These are phyloP conservation scores for Hypanus sabinus DNA, from an alignment of 2,113 vertebrate species.

Conservation along the genomic window DNA sequence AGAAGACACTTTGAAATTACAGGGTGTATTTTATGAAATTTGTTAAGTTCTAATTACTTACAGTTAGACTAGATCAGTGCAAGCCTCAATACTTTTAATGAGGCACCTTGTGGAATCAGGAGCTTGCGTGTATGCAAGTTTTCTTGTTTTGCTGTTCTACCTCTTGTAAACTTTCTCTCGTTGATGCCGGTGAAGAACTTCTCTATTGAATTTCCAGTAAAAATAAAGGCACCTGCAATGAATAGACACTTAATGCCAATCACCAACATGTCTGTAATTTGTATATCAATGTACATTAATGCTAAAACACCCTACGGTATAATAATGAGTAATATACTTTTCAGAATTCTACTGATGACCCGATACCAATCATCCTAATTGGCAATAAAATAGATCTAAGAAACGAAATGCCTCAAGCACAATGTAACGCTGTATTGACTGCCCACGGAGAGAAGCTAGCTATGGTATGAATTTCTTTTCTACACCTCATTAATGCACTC, in stretches of 20 bases:
- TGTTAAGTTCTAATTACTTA: neutral
- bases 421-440: constrained; percentile 44
- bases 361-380: constrained; percentile 54
- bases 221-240: neutral
- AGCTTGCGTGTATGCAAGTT: neutral
- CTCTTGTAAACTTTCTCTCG: neutral
- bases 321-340: neutral
- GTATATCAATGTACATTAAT: neutral
- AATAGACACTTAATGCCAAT: neutral
- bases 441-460: constrained; percentile 57
- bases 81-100: neutral
- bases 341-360: constrained; percentile 46
- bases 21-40: neutral
- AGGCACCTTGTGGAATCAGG: neutral
- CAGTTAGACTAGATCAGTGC: neutral
- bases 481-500: neutral
- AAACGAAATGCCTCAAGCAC: constrained; percentile 37
- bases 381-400: constrained; percentile 62
- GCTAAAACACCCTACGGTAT: neutral
- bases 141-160: neutral
- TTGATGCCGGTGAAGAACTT: neutral
- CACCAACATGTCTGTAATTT: neutral
- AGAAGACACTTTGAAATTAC: neutral
- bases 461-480: constrained; percentile 43
- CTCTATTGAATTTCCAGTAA: neutral